Base-by-base conservation (phyloP, 2,113 vertebrate genomes). In the Trachemys scripta region DNA sequence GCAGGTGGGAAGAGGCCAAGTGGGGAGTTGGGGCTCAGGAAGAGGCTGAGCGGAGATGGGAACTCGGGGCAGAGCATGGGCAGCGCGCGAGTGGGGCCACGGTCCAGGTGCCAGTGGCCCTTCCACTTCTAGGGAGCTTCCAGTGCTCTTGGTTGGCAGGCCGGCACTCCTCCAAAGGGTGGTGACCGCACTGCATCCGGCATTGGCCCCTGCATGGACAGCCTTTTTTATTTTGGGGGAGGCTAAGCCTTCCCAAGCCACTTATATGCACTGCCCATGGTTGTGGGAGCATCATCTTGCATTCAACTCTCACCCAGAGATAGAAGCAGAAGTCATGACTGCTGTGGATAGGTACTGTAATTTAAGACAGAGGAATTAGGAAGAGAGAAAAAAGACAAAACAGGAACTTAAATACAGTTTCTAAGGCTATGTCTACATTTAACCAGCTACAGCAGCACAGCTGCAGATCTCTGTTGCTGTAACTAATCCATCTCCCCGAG, bases 341-440 rank as follows among this genome's bases (percentile, higher is more conserved):
- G 31, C 17, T 6, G 7, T 69, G 65, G 57, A 14, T 20, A 19
- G n/a, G 19, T n/a, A 69, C 31, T n/a, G 35, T 69, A n/a, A 69
- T 20, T n/a, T 19, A 19, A 69, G 65, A 10, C 0, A 31, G 9
- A 69, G 59, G 19, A 84, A 54, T 31, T 47, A 49, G 29, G 8
- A 95, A 94, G 85, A 45, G 82, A 85, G 42, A 82, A 93, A 90
- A 93, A 82, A n/a, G 90, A 84, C 50, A 29, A 25, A 59, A 29
- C 57, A 87, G 59, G 84, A 95, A 94, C 76, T 95, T 25, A 62
- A 51, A 6, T 9, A 3, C 88, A 5, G 5, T 10, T 92, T 29
- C 57, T 31, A 59, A 29, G 27, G 11, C 27, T 13, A 31, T 56
- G 54, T 59, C 57, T 59, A 29, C 24, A 56, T 25, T 56, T 56